Evolutionary conservation across 2,888 invertebrate species (phyloP), one percentile per base, ranked within the genome.

Genomic region (Scaptomyza tumidula): DNA sequence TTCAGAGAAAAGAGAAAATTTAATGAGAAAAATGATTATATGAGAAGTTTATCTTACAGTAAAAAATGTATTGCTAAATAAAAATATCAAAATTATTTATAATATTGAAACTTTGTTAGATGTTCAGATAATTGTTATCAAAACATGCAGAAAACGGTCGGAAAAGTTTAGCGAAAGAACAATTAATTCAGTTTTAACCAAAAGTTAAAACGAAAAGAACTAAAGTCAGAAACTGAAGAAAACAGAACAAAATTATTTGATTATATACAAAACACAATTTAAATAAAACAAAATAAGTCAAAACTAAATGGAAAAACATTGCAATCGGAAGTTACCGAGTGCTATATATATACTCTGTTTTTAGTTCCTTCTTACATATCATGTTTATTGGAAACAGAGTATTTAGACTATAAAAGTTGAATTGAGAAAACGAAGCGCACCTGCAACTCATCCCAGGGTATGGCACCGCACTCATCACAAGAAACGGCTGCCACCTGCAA

Each of bases 391-490:
- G 3, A 1, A 39, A 39, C 39, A 27, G 52, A 52, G 37, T 39
- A 14, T 2, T 35, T 16, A 13, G 5, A 44, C 13, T 19, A 16
- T 41, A 35, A 13, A 33, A 29, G 35, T 1, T 6, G 33, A 39
- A 16, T 27, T 45, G 7, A 29, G 3, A 13, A n/a, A n/a, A 13
- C 44, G 10, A 16, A 37, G 62, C 85, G 59, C 92, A 97, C 97
- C 95, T 98, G 98, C 93, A 98, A 96, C 92, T 98, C 98, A 90
- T 98, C 98, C 96, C 97, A 98, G 0, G 97, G 96, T 90, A 98
- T 97, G 44, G 97, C 95, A 43, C 95, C 94, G 89, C 97, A 97
- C 91, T 98, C 98, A 85, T 97, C 96, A 55, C 95, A 95, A 31
- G 93, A 93, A 6, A 98, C 92, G 75, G 96, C 94, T 9, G 95